Conservation (phyloP, 1,140 invertebrate species). For the Aphidius ervi region DNA sequence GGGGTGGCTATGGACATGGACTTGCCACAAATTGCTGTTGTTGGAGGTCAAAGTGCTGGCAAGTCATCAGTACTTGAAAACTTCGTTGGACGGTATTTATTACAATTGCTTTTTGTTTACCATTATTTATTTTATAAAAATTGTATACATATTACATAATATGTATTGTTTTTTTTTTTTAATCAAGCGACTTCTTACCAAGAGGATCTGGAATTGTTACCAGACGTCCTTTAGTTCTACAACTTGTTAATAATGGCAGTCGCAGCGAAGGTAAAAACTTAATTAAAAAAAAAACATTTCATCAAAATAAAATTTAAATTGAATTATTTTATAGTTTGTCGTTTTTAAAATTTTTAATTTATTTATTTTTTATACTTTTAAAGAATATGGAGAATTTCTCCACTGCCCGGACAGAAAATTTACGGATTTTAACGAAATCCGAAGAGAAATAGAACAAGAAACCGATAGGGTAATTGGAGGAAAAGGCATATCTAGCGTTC, state of each 20-base stretch:
- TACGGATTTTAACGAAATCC: slow-evolving; percentile 91
- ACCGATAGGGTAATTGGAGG: slow-evolving; percentile 97
- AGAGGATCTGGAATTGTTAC: slow-evolving; percentile 97
- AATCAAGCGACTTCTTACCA: slow-evolving; percentile 88
- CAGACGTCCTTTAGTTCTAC: slow-evolving; percentile 91
- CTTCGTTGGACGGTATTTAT: slow-evolving; percentile 91
- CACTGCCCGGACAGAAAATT: slow-evolving; percentile 98
- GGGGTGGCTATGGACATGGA: slow-evolving; percentile 97
- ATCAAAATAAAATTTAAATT: no score
- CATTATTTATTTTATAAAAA: no score
- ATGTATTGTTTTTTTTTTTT: slow-evolving; percentile 29
- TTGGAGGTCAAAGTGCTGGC: slow-evolving; percentile 97
- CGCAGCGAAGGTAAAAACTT: slow-evolving; percentile 58
- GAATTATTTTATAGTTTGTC: no score
- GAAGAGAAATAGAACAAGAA: slow-evolving; percentile 95
- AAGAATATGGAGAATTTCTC: slow-evolving; percentile 98
- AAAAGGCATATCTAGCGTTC: slow-evolving; percentile 97
- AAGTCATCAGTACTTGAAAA: slow-evolving; percentile 99
- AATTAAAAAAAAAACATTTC: slow-evolving; percentile 10
- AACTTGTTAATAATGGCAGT: slow-evolving; percentile 83
- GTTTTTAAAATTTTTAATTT: not conserved
- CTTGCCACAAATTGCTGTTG: slow-evolving; percentile 98
- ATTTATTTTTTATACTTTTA: slow-evolving; percentile 38
- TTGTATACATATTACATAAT: no score
- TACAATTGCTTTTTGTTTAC: not conserved